These are phyloP conservation scores for Dromiciops gliroides DNA, from an alignment of 2,113 vertebrate genomes.

Conservation along the genomic window DNA sequence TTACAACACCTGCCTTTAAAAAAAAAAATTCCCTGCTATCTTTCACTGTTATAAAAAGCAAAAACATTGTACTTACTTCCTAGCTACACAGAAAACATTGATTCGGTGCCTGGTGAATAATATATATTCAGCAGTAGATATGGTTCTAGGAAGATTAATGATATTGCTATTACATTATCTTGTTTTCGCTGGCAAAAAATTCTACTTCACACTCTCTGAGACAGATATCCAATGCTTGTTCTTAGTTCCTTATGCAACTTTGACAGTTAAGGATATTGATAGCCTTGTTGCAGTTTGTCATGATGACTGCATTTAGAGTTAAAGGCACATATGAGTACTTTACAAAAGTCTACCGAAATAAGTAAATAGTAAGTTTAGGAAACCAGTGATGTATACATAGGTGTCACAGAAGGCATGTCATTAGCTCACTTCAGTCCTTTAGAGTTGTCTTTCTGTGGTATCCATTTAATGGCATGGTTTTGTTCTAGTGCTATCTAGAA, in stretches of 20 bases:
- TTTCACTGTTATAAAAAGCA: conserved; percentile 30
- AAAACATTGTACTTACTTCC: background rate
- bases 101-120: conserved; percentile 53
- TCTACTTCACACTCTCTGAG: conserved; percentile 35
- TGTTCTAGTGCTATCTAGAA: background rate
- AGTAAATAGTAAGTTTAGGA: conserved; percentile 15
- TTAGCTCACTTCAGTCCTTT: background rate
- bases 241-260: conserved; percentile 32
- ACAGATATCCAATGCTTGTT: conserved; percentile 43
- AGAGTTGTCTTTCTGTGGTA: background rate
- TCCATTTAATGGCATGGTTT: background rate
- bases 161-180: conserved; percentile 53
- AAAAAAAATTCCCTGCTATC: background rate
- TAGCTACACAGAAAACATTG: conserved; percentile 42
- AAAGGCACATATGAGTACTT: conserved; percentile 23
- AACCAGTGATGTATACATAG: background rate
- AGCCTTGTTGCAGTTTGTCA: conserved; percentile 30
- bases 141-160: conserved; percentile 58
- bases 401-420: background rate
- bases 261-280: conserved; percentile 62
- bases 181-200: conserved; percentile 49
- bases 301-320: conserved; percentile 6
- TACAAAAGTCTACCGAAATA: background rate
- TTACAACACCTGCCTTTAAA: background rate
- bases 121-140: conserved; percentile 45